Conservation (phyloP, 2,888 invertebrate species). For the Pollenia amentaria region DNA sequence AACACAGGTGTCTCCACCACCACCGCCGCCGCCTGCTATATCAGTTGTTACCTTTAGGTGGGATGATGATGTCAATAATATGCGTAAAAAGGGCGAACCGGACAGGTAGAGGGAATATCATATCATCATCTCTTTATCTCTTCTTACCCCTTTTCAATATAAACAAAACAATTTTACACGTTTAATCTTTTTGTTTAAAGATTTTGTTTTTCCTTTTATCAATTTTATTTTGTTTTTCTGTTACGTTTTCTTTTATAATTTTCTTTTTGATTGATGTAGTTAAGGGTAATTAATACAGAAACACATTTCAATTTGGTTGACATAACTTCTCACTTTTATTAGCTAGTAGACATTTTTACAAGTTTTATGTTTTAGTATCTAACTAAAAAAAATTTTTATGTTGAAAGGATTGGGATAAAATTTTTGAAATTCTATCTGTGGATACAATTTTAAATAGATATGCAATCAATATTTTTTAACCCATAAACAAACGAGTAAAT, state of each 20-base stretch:
- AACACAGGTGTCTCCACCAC: conserved; percentile 76
- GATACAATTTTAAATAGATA: too few relatives aligned
- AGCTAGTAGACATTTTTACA: conserved; percentile 37
- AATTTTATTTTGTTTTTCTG: conserved; percentile 44
- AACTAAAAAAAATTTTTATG: conserved; percentile 61
- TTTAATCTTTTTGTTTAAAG: conserved; percentile 51
- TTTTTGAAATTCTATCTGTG: too few relatives aligned
- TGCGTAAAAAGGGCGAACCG: conserved; percentile 85
- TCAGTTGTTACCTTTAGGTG: conserved; percentile 97
- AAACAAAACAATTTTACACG: conserved; percentile 60
- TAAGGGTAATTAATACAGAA: conserved; percentile 66
- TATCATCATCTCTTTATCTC: conserved; percentile 69
- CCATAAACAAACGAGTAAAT: too few relatives aligned
- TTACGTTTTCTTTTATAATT: conserved; percentile 54
- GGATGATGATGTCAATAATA: conserved; percentile 86
- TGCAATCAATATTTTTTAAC: too few relatives aligned
- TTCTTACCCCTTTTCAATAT: conserved; percentile 48
- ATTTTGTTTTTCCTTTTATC: conserved; percentile 33
- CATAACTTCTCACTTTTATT: conserved; percentile 52
- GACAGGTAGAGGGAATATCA: conserved; percentile 84
- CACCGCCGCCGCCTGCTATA: conserved; percentile 88
- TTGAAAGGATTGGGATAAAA: conserved; percentile 5
- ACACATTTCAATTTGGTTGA: conserved; percentile 62
- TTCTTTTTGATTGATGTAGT: conserved; percentile 57
- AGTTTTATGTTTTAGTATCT: conserved; percentile 70